Evolutionary conservation across 2,113 vertebrate species (phyloP).

Genomic region (Enhydra lutris): DNA sequence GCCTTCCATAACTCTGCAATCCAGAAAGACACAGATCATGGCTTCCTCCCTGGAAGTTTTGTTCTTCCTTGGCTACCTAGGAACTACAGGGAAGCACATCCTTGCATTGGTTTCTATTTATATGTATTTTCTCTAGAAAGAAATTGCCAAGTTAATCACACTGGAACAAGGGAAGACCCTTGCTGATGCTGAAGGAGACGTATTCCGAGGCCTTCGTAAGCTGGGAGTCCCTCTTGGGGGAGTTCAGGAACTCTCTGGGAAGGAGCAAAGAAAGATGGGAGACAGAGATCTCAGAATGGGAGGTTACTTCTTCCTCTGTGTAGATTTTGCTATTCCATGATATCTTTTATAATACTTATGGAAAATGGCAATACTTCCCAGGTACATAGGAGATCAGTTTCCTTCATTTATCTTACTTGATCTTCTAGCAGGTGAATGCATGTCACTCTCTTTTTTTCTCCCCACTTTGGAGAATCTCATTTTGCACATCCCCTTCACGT

Average conservation of each 20-base stretch:
- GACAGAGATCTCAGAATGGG: not conserved
- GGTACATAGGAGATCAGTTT: not conserved
- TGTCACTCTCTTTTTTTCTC: not conserved
- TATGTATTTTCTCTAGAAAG: conserved; percentile 89
- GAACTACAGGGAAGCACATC: not conserved
- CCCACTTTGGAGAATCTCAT: not conserved
- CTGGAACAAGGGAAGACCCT: conserved; percentile 97
- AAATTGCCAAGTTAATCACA: conserved; percentile 94
- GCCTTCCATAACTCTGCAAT: not conserved
- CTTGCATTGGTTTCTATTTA: conserved; percentile 36
- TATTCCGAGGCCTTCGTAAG: conserved; percentile 99
- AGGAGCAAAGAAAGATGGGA: conserved; percentile 44
- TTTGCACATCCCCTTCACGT: not conserved
- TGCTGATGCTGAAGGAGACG: conserved; percentile 97
- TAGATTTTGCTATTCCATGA: not conserved
- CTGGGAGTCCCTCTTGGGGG: conserved; percentile 58
- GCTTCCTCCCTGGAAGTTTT: not conserved
- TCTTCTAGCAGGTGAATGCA: not conserved
- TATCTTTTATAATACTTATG: not conserved
- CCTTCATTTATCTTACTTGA: conserved; percentile 6
- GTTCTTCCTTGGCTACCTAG: not conserved
- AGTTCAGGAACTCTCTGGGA: conserved; percentile 57
- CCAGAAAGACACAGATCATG: not conserved
- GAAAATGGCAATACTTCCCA: conserved; percentile 29
- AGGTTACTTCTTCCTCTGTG: not conserved